Base-by-base conservation (phyloP, 2,797 vertebrate species). In the Apodemus agrarius region DNA sequence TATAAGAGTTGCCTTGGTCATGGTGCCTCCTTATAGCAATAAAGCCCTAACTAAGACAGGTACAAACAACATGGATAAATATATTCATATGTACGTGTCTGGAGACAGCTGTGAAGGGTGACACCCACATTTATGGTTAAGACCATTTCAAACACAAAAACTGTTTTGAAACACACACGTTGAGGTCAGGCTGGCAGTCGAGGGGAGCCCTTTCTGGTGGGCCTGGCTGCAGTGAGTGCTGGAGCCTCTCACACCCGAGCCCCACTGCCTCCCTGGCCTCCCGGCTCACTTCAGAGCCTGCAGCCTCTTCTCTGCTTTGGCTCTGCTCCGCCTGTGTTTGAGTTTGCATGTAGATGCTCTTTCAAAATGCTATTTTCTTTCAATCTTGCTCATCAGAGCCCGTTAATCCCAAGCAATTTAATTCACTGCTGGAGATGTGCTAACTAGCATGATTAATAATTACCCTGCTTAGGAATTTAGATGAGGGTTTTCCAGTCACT, bases 401-500 rank as follows among this genome's bases (percentile, higher is more conserved):
- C 2, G 0, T 1, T 89, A 89, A 96, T 96, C 86, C 76, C 37
- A 67, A 83, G 92, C 61, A 94, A 63, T 49, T 95, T 65, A 96
- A 94, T 83, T 96, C 69, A 1, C 90, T 91, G 80, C 40, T 91
- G 80, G 75, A 97, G 87, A 26, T 86, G 86, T 16, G 49, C 40
- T 94, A 93, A 94, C 80, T 65, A 83, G 95, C 82, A 52, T 95
- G 95, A 96, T 95, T 90, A 91, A 52, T 95, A 85, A 92, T 87
- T 92, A 78, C 29, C 1, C 95, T 91, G 96, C 67, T 97, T 95
- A 96, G 40, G 96, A 97, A 91, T 97, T 97, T 85, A 96, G 93
- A 89, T 83, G 69, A 69, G 93, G 61, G 65, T 85, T 67, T 40
- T 84, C 67, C 94, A 91, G 83, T 86, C 81, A 54, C n/a, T 95